Evolutionary conservation across 2,113 vertebrate genomes (phyloP), one percentile per base, ranked within the genome.

Genomic region (Leptodactylus fuscus): DNA sequence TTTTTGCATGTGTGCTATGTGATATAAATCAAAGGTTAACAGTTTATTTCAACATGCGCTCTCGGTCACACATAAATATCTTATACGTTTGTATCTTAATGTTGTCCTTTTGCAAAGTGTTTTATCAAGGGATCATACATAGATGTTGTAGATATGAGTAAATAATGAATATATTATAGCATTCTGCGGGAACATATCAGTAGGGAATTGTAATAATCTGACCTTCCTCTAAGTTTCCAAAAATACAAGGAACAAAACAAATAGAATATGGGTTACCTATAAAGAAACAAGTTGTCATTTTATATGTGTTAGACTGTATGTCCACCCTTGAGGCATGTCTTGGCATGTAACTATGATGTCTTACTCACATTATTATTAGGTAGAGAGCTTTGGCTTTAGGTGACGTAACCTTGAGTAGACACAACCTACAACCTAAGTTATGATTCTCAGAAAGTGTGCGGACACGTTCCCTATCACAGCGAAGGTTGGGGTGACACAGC

Each of bases 1-100:
- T 67, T n/a, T 75, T 32, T 77, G 27, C 38, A 67, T 4, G 27
- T 36, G 18, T 27, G 46, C 29, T 8, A 74, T 75, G 15, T 22
- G 24, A 24, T 12, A 62, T 34, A 83, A 84, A 84, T 49, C 38
- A 48, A 76, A 76, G 55, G 27, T 48, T 76, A 60, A 65, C 15
- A 76, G 53, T 20, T 41, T 48, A 27, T 65, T 62, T 62, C 62
- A 36, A 34, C n/a, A 36, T 32, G 38, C 36, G 32, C 1, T 32
- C 16, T 15, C 13, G 18, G 41, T 46, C 13, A 65, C 4, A 60
- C 5, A n/a, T 67, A 34, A 6, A 67, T 10, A 22, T 22, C 2
- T 36, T n/a, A 22, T 38, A 36, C n/a, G n/a, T 22, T 3, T 36
- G 10, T 69, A 11, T 20, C 7, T 3, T 24, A 38, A 38, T 36